Conservation (phyloP, 2,113 vertebrate species). For the Typhlomys cinereus region DNA sequence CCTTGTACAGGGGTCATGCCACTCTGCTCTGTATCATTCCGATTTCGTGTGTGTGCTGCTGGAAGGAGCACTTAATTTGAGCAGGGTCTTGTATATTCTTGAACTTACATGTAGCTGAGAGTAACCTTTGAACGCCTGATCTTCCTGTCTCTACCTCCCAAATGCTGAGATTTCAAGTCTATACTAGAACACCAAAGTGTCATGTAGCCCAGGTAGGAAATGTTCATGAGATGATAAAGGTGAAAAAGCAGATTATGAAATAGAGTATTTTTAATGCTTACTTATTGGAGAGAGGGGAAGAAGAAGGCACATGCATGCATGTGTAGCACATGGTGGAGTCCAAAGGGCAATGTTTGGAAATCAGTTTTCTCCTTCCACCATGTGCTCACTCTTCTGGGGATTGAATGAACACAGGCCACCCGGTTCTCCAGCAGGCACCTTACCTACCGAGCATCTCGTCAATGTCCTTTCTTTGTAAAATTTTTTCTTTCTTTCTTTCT, state of each 20-base stretch:
- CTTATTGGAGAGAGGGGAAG: no score
- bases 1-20: not conserved
- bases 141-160: not conserved
- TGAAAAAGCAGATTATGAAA: slow-evolving; percentile 13
- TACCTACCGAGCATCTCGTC: no score
- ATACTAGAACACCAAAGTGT: not conserved
- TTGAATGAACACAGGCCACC: not conserved
- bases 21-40: not conserved
- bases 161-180: not conserved
- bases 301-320: no score
- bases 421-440: not conserved
- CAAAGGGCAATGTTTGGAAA: no score
- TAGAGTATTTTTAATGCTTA: not conserved
- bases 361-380: no score
- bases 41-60: not conserved
- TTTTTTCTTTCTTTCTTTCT: no score
- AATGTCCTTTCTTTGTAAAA: no score
- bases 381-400: not conserved
- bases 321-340: no score
- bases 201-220: not conserved
- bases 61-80: no score
- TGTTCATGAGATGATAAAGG: not conserved
- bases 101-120: not conserved
- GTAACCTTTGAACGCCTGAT: not conserved
- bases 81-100: not conserved